A percentile compares a stretch with the other conserved stretches of the same genome.
Conservation (phyloP, 30 jellyfish, hydroid and myxozoan genomes). For the Calvadosia cruxmelitensis region DNA sequence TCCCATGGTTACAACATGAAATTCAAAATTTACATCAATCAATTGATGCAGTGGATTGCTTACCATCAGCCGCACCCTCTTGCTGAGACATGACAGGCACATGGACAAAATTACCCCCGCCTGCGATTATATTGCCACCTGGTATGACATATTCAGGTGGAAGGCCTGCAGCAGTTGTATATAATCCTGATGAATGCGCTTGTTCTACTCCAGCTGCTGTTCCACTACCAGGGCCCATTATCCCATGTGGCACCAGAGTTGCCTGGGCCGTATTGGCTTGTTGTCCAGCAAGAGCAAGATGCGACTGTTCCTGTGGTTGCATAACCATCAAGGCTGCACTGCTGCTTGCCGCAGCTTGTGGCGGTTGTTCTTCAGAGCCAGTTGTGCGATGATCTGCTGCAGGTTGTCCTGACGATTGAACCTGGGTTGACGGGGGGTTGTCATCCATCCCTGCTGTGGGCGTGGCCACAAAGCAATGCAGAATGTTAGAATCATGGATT, state of each 20-base stretch:
- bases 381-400: conserved; percentile 11
- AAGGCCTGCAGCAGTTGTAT: conserved; percentile 55
- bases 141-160: conserved; percentile 71
- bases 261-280: background rate
- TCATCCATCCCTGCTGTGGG: no score
- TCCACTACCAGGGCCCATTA: conserved; percentile 9
- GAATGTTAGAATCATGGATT: no score
- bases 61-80: conserved; percentile 53
- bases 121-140: conserved; percentile 36
- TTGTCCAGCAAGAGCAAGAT: background rate
- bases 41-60: no score
- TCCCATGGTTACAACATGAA: background rate
- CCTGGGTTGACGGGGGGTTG: no score
- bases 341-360: conserved; percentile 33
- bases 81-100: conserved; percentile 66
- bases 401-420: no score
- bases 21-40: no score
- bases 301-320: conserved; percentile 26
- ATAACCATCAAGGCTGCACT: conserved; percentile 54
- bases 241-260: conserved; percentile 9
- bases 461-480: no score
- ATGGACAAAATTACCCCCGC: conserved; percentile 36
- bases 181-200: conserved; percentile 28
- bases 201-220: conserved; percentile 27
- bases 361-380: conserved; percentile 8